Evolutionary conservation across 2,113 vertebrate species (phyloP).

Genomic region (Limnothrissa miodon): DNA sequence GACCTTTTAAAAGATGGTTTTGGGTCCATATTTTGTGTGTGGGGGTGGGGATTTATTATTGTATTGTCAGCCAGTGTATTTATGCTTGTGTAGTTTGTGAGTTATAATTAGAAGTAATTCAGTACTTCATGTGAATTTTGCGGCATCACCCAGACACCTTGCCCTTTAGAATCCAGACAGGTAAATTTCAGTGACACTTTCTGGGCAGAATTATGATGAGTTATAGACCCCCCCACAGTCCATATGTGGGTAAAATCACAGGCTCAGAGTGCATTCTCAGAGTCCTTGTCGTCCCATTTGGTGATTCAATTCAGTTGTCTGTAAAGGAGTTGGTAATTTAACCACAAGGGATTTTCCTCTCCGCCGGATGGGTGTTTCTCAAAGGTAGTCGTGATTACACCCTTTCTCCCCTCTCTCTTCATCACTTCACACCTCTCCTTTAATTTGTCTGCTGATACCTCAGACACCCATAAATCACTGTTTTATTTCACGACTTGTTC

Average conservation of each 20-base stretch:
- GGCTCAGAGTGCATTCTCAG: neutral
- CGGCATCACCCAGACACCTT: neutral
- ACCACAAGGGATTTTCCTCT: neutral
- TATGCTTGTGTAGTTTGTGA: neutral
- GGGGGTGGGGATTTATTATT: neutral
- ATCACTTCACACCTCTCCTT: neutral
- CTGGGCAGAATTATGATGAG: neutral
- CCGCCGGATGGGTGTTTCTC: neutral
- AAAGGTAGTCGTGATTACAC: conserved; percentile 11
- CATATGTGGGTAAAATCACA: neutral
- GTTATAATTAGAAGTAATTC: neutral
- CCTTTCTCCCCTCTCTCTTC: neutral
- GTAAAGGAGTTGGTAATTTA: neutral
- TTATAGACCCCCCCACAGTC: neutral
- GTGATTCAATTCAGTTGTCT: neutral
- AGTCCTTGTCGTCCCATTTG: neutral
- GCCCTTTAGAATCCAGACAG: neutral
- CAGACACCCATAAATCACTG: neutral
- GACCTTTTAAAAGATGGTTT: neutral
- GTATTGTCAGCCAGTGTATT: neutral
- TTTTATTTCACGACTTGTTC: neutral
- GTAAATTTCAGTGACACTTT: neutral
- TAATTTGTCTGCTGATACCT: neutral
- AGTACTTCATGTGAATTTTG: neutral
- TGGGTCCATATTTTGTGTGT: neutral